These are phyloP conservation scores for Serranus cabrilla DNA, from an alignment of 2,797 vertebrate genomes.

Conservation along the genomic window DNA sequence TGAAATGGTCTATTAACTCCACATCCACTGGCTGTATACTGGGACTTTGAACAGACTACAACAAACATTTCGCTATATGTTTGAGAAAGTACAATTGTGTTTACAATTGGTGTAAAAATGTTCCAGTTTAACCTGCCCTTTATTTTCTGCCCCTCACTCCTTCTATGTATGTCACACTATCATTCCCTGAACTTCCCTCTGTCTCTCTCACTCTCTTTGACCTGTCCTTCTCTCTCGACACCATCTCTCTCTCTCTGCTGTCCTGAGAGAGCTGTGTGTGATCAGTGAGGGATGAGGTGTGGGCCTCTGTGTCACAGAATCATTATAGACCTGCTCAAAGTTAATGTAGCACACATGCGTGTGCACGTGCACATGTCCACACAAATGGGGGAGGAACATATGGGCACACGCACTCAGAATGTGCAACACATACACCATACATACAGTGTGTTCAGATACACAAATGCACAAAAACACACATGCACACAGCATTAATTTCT, in stretches of 20 bases:
- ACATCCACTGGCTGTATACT: no score
- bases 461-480: background rate
- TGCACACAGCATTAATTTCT: slow-evolving; percentile 33
- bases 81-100: background rate
- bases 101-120: background rate
- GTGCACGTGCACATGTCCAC: background rate
- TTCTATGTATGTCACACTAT: slow-evolving; percentile 25
- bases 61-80: no score
- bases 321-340: slow-evolving; percentile 61
- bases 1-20: no score
- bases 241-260: background rate
- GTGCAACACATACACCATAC: no score
- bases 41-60: no score
- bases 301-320: slow-evolving; percentile 54
- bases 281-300: slow-evolving; percentile 60
- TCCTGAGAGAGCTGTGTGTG: slow-evolving; percentile 35
- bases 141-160: background rate
- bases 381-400: background rate
- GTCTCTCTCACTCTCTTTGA: slow-evolving; percentile 13
- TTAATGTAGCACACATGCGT: slow-evolving; percentile 36
- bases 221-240: slow-evolving; percentile 12
- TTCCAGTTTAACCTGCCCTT: background rate
- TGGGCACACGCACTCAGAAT: no score
- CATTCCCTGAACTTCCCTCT: slow-evolving; percentile 3
- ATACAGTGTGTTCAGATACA: no score